A percentile compares a stretch with the other conserved stretches of the same genome.
These are phyloP conservation scores for Plecturocebus donacophilus DNA, from an alignment of 2,113 vertebrate genomes.

Conservation along the genomic window DNA sequence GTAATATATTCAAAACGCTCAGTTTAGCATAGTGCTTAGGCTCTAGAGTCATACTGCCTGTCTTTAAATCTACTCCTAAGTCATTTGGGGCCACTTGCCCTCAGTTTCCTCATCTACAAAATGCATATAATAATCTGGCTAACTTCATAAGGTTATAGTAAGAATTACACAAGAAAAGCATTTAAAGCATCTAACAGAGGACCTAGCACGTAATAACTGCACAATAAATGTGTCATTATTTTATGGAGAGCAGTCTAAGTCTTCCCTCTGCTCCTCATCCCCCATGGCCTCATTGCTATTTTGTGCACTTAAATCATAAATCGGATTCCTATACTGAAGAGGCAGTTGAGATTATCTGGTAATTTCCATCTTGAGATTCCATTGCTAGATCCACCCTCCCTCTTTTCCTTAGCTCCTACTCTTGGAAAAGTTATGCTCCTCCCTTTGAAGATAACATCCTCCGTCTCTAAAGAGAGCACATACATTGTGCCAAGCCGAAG, in stretches of 20 bases:
- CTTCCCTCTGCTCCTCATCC: not conserved
- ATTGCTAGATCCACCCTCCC: not conserved
- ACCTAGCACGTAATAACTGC: not conserved
- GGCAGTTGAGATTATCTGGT: not conserved
- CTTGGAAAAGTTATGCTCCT: not conserved
- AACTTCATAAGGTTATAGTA: not conserved
- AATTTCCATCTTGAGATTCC: not conserved
- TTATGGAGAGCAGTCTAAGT: not conserved
- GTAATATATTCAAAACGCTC: not conserved
- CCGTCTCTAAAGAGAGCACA: not conserved
- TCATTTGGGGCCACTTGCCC: not conserved
- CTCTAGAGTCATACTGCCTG: not conserved
- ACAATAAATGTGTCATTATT: not conserved
- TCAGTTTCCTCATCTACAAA: not conserved
- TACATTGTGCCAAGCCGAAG: not conserved
- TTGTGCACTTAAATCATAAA: not conserved
- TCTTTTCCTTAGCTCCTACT: not conserved
- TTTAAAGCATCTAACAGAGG: not conserved
- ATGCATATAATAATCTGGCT: not conserved
- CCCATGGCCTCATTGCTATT: accelerated
- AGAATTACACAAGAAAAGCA: not conserved
- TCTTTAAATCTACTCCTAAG: not conserved
- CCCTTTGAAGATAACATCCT: not conserved
- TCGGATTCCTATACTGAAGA: not conserved
- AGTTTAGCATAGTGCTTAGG: not conserved